Evolutionary conservation across 2,888 invertebrate genomes (phyloP), one percentile per base, ranked within the genome.

Genomic region (Tigriopus californicus): DNA sequence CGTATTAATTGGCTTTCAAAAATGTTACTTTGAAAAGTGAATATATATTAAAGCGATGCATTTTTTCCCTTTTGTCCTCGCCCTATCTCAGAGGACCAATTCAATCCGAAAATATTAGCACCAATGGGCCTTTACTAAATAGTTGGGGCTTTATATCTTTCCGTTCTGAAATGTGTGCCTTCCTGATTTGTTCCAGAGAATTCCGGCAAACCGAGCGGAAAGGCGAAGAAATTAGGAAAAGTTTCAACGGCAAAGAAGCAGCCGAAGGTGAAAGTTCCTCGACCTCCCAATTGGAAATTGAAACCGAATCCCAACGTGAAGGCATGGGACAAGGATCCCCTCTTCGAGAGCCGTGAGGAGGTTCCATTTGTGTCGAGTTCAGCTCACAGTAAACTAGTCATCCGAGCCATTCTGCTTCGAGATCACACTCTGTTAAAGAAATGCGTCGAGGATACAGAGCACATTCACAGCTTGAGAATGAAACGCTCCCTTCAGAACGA

Each of bases 291-390:
- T 41, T 59, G 59, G 58, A 63, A 67, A 42, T 65, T 71, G 18
- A 67, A 67, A 56, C 70, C 71, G 46, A 70, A 70, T 59, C 67
- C 67, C 2, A 67, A 68, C 58, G 68, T 73, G 40, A 69, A 68
- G 48, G 67, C 71, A 5, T 65, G 68, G 61, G 67, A 69, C 52
- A 68, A 69, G 61, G 71, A 72, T 62, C 72, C 72, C 5, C 68
- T 71, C 58, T 70, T 72, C 66, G 70, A 72, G 63, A 71, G 67
- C 70, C 12, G 11, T n/a, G 49, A 49, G 20, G 59, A 59, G 10
- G 33, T 74, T 48, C 74, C 74, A 13, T 71, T 69, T 63, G 68
- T 74, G 42, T 74, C 74, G 13, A 67, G 70, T 15, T 61, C 65
- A 8, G 69, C 69, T 3, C 68, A 73, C 60, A 71, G 71, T 13